Evolutionary conservation across 2,797 vertebrate species (phyloP), one percentile per base, ranked within the genome.

Genomic region (Muscicapa striata): DNA sequence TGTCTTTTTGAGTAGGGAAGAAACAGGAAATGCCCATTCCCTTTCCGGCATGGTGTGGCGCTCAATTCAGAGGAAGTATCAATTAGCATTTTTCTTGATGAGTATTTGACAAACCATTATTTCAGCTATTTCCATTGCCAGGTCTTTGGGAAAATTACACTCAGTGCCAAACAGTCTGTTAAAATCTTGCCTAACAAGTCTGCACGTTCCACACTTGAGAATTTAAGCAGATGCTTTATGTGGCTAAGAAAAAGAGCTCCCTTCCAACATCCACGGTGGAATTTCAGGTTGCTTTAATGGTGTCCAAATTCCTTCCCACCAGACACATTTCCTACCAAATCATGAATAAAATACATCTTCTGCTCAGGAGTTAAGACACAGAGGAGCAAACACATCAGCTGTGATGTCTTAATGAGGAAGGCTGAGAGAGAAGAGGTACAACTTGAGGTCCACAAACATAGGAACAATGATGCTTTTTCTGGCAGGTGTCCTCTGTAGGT

Each of bases 131-230:
- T 92, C 94, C 68, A 93, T 58, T 97, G 97, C 97, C 97, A 97
- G 97, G 93, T 97, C 95, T 97, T 95, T 83, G 84, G 95, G 87
- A 97, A 96, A 97, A 94, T 79, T 93, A 83, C 38, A 66, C 78
- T 91, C 62, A 36, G 93, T 97, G 97, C 97, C 97, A 97, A 97
- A 90, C 96, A 94, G 95, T 97, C 97, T 98, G 97, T 97, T 97
- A 95, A 95, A 96, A 95, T 96, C 93, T 92, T 96, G 85, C 94
- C 96, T 96, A 93, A 89, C 78, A 93, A 96, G 93, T 83, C 90
- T 87, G 91, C 67, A 91, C 45, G 7, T 93, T 97, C 90, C 94
- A 95, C 93, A 95, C 92, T 87, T 87, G 94, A 95, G 94, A 89
- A 94, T 49, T 81, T 40, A 94, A 97, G 91, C 96, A 97, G 95